phyloP scores from a whole-genome alignment of 2,113 vertebrate species.

The Phoenicopterus ruber region DNA sequence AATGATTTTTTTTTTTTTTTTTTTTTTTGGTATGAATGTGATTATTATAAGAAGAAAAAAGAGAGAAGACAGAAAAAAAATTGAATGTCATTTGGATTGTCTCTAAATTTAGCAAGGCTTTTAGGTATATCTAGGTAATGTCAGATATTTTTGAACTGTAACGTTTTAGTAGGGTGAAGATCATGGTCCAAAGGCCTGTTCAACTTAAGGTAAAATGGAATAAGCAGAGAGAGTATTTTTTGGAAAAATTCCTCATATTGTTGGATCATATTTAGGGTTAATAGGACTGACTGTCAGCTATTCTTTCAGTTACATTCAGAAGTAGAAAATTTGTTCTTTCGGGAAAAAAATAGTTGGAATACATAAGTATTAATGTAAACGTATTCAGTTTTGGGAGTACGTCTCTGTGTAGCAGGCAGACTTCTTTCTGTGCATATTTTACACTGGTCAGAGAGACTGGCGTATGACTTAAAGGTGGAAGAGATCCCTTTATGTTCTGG shows the following conservation, averaged over 20 bases:
- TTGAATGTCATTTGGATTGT: not conserved
- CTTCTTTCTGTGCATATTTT: not conserved
- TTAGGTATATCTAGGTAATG: not conserved
- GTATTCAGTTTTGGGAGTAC: not conserved
- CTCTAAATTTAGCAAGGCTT: not conserved
- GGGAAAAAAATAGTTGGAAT: not conserved
- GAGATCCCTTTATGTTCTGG: not conserved
- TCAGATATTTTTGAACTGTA: not conserved
- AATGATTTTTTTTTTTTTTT: not conserved
- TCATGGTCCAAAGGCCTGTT: not conserved
- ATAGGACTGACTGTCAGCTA: not conserved
- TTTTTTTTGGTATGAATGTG: not conserved
- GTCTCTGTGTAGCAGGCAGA: not conserved
- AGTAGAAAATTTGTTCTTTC: not conserved
- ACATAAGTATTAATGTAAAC: not conserved
- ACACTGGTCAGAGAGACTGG: not conserved
- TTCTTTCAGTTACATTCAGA: not conserved
- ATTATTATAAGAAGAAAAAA: not conserved
- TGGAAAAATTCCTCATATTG: not conserved
- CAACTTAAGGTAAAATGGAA: not conserved
- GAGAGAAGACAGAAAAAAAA: not conserved
- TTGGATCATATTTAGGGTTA: not conserved
- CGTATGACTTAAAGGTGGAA: not conserved
- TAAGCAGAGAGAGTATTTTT: not conserved
- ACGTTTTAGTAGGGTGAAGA: not conserved